Percentiles rank a stretch among this genome's conserved stretches.
phyloP scores from a whole-genome alignment of 2,888 invertebrate genomes.

The Pherbina coryleti region DNA sequence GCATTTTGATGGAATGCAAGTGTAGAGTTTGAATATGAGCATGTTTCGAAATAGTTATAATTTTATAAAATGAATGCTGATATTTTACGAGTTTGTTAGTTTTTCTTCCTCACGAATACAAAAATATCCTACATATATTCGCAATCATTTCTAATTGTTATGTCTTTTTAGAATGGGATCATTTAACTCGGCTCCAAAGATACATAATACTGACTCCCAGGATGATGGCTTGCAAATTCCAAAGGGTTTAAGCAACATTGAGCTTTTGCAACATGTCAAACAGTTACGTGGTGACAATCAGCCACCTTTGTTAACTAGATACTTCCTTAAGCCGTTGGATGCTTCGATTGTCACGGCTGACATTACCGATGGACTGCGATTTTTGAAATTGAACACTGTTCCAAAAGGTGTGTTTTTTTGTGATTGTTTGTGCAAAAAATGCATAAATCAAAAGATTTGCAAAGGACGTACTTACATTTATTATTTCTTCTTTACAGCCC shows the following conservation, averaged over 20 bases:
- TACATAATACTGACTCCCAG: constrained; percentile 75
- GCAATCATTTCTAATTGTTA: background rate
- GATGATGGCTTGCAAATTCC: constrained; percentile 73
- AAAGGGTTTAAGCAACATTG: constrained; percentile 69
- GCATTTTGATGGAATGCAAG: background rate
- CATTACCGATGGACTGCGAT: constrained; percentile 65
- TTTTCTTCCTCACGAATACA: too few species aligned
- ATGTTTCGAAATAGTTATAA: background rate
- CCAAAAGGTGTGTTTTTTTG: constrained; percentile 68
- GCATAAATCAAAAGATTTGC: background rate
- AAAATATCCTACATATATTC: background rate
- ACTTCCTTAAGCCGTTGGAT: constrained; percentile 61
- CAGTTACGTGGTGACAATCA: constrained; percentile 69
- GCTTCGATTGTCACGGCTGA: constrained; percentile 56
- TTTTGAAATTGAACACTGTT: constrained; percentile 70
- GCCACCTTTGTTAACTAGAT: constrained; percentile 70
- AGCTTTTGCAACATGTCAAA: constrained; percentile 72
- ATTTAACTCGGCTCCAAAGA: constrained; percentile 78
- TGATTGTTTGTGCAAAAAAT: background rate
- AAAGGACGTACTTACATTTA: background rate
- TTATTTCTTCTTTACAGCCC: constrained; percentile 70
- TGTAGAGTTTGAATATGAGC: background rate
- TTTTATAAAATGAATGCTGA: background rate
- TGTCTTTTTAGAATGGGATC: constrained; percentile 77
- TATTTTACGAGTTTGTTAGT: background rate